Percentiles rank a stretch among this genome's conserved stretches.
Evolutionary conservation across 2,797 vertebrate species (phyloP).

Genomic region (Oceanodroma leucorhoa): DNA sequence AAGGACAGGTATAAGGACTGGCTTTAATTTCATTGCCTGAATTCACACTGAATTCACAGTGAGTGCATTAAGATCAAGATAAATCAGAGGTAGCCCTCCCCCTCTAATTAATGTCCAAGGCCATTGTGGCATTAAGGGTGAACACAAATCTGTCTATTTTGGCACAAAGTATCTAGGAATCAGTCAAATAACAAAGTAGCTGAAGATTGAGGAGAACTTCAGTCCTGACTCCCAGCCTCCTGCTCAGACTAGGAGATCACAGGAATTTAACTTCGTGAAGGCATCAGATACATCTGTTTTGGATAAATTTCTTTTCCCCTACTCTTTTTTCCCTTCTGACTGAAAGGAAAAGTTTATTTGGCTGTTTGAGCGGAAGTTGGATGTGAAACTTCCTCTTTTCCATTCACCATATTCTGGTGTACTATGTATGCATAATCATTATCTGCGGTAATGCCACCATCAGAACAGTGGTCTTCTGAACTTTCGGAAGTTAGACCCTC

Average conservation of each 20-base stretch:
- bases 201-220: not conserved
- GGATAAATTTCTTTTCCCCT: not conserved
- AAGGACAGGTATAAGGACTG: not conserved
- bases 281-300: not conserved
- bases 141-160: not conserved
- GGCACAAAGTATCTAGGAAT: not conserved
- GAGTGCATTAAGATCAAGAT: not conserved
- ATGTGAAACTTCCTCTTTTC: not conserved
- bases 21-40: not conserved
- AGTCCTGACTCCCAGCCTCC: not conserved
- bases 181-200: not conserved
- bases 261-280: not conserved
- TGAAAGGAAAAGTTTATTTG: not conserved
- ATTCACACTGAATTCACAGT: not conserved
- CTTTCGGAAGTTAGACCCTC: not conserved
- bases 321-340: not conserved
- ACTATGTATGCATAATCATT: not conserved
- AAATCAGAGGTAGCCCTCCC: not conserved
- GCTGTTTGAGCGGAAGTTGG: not conserved
- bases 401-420: not conserved
- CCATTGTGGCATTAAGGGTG: not conserved
- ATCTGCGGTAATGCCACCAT: not conserved
- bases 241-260: not conserved
- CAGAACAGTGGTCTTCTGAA: not conserved
- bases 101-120: not conserved